Evolutionary conservation across 1,140 invertebrate genomes (phyloP).

Genomic region (Meloidogyne hapla): DNA sequence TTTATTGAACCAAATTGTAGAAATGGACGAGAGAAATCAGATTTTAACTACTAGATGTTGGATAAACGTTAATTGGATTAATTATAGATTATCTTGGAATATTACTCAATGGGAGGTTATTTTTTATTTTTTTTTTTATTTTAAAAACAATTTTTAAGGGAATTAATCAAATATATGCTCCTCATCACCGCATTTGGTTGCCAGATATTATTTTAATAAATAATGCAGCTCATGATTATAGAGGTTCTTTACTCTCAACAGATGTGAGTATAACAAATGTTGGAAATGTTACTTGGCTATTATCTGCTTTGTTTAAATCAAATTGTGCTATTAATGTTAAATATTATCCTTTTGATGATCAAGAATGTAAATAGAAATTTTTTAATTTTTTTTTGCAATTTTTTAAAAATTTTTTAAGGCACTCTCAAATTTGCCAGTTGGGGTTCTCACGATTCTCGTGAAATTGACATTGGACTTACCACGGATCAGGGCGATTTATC

Average conservation of each 20-base stretch:
- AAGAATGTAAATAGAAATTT: slow-evolving; percentile 59
- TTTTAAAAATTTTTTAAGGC: slow-evolving; percentile 3
- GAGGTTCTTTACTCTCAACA: slow-evolving; percentile 28
- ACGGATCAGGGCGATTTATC: slow-evolving; percentile 55
- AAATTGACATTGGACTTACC: slow-evolving; percentile 57
- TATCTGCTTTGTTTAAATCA: slow-evolving; percentile 67
- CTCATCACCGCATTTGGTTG: slow-evolving; percentile 54
- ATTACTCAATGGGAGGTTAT: slow-evolving; percentile 48
- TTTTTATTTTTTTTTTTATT: no score
- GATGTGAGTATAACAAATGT: slow-evolving; percentile 57
- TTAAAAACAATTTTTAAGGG: slow-evolving; percentile 32
- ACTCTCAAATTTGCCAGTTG: slow-evolving; percentile 27
- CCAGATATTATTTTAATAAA: slow-evolving; percentile 62
- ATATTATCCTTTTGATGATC: slow-evolving; percentile 68
- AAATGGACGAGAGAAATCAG: slow-evolving; percentile 64
- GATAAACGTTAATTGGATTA: slow-evolving; percentile 59
- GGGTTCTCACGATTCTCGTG: slow-evolving; percentile 55
- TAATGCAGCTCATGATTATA: slow-evolving; percentile 37
- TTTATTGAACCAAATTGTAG: slow-evolving; percentile 62
- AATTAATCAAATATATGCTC: slow-evolving; percentile 60
- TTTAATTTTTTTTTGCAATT: neutral
- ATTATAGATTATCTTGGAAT: slow-evolving; percentile 57
- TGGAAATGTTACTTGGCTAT: slow-evolving; percentile 68
- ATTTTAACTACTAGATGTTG: slow-evolving; percentile 60
- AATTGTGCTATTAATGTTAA: slow-evolving; percentile 67